phyloP scores from a whole-genome alignment of 2,888 invertebrate genomes.

The Chloromyia formosa region DNA sequence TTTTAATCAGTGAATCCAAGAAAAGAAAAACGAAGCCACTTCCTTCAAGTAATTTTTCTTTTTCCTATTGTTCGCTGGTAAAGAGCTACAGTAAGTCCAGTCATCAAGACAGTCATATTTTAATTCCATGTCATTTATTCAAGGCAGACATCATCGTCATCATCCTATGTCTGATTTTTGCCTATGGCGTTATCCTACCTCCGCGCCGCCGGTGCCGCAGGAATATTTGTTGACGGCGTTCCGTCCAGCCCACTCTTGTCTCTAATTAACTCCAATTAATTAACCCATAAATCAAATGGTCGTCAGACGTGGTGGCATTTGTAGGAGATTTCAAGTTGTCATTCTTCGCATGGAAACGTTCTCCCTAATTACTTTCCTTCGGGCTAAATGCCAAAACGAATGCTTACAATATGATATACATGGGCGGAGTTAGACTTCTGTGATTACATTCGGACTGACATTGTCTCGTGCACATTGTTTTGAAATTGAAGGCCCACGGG shows the following conservation, averaged over 20 bases:
- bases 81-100: not conserved
- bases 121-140: conserved; percentile 20
- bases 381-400: not conserved
- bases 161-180: not conserved
- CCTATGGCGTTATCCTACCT: not conserved
- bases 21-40: not conserved
- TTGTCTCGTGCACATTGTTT: no score
- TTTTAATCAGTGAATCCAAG: conserved; percentile 11
- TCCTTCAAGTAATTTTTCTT: not conserved
- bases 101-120: conserved; percentile 28
- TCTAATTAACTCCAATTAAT: conserved; percentile 41
- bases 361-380: conserved; percentile 36
- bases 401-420: not conserved
- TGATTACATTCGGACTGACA: no score
- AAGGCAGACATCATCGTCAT: not conserved
- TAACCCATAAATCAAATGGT: conserved; percentile 39
- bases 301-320: conserved; percentile 26
- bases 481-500: not conserved
- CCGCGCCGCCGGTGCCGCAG: no score
- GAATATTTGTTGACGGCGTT: no score
- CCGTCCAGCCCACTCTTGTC: conserved; percentile 14
- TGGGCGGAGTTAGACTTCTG: no score
- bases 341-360: not conserved
- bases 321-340: conserved; percentile 35
- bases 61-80: not conserved